Base-by-base conservation (phyloP, 2,888 invertebrate species). In the Yponomeuta malinellus region DNA sequence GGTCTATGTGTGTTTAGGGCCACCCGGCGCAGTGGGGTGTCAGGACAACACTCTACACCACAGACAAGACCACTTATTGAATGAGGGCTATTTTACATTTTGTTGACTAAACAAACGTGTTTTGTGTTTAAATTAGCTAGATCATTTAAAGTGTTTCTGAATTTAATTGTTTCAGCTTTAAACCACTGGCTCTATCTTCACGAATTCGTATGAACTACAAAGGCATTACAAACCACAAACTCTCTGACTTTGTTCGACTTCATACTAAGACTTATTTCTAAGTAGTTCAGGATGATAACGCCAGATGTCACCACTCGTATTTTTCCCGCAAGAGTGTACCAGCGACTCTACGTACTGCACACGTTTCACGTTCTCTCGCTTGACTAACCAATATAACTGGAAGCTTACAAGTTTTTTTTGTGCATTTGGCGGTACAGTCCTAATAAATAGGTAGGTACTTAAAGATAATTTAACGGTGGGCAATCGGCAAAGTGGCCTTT, bases 1-100 rank as follows among this genome's bases (percentile, higher is more conserved):
- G 85, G 92, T 92, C 92, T 92, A 89, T 85, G 90, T 92, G 88
- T 91, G 90, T 85, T 90, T 89, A 88, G 88, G 83, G 77, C 74
- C 74, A 70, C 72, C 65, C 75, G 71, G 76, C 86, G 74, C 87
- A 72, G 82, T 83, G 84, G 85, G 85, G 82, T 83, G 83, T 82
- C 75, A 74, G 73, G 76, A 72, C 75, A 77, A 74, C 69, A 72
- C 73, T 76, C 64, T 71, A 63, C 70, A 69, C 12, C 15, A 59
- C 52, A 59, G 15, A 76, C 81, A 80, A 78, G 81, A 82, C 81
- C 84, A 85, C 87, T 86, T 87, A 90, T 88, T 90, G 89, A 88
- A 89, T 89, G 82, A 83, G 85, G 79, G 80, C 83, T 84, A 88
- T 89, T 89, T 87, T 86, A 86, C 84, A 85, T 88, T 87, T 83